Evolutionary conservation across 2,888 invertebrate genomes (phyloP), one percentile per base, ranked within the genome.

Genomic region (Ptychoptera albimana): DNA sequence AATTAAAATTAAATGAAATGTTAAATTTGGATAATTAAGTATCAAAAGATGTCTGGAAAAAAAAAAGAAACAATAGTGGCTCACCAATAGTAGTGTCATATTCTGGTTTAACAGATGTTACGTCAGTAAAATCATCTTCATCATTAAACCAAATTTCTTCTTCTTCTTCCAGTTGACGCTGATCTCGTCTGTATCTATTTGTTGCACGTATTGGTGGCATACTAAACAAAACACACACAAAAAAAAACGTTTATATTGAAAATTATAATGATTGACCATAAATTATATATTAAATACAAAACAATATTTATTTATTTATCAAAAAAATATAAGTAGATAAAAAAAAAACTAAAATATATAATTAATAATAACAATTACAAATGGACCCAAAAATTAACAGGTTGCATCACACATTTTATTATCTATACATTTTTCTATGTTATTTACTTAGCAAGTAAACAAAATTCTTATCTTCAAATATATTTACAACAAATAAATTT

Each of bases 111-210:
- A 15, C 34, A 16, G 23, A 34, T 11, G 42, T 58, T 49, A 80
- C 84, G 58, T 91, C 89, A 49, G 87, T 82, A 50, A 85, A 80
- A 60, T 91, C 92, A 60, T 94, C 94, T 52, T 96, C 96, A 56
- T 93, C 92, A 60, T 93, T 92, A 67, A 96, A 96, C 94, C 94
- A 97, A 80, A 93, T 88, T 68, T 96, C 96, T 60, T 97, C 96
- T 55, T 96, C 96, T 59, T 96, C 94, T 52, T 97, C 96, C 57
- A 93, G 75, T 62, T 91, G 85, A 45, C 94, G 75, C 54, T 89
- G 87, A 68, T 96, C 94, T 50, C 93, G 77, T 50, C 94, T 74
- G 67, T 85, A 93, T 52, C 94, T 77, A 7, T 23, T 23, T 59
- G 54, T 57, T 53, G 74, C 78, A 51, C 88, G 75, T 53, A 92